These are phyloP conservation scores for Boleophthalmus pectinirostris DNA, from an alignment of 2,113 vertebrate species.

Conservation along the genomic window DNA sequence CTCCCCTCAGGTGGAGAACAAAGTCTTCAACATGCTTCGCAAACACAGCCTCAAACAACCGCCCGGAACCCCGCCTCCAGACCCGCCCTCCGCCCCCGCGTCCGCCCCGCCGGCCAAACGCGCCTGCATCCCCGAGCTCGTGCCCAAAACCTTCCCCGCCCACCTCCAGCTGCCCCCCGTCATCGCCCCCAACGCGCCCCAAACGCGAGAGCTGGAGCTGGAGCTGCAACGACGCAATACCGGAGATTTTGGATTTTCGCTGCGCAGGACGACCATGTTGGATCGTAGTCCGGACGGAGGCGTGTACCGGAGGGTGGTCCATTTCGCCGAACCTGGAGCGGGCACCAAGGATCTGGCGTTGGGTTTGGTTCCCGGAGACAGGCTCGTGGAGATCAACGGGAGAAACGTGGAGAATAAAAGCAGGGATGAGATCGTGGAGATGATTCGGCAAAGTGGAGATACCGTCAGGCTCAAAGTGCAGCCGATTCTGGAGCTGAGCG, in stretches of 20 bases:
- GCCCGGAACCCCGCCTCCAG: not conserved
- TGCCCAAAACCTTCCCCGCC: constrained; percentile 80
- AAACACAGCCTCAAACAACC: constrained; percentile 65
- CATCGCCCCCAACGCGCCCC: constrained; percentile 74
- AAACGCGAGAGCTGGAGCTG: constrained; percentile 78
- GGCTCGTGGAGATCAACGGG: constrained; percentile 93
- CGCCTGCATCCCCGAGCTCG: constrained; percentile 78
- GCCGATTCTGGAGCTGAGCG: constrained; percentile 93
- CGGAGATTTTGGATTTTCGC: constrained; percentile 93
- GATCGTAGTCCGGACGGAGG: constrained; percentile 86
- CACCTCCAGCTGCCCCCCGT: constrained; percentile 83
- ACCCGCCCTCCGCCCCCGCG: not conserved
- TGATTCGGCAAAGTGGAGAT: constrained; percentile 96
- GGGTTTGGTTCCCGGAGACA: constrained; percentile 92
- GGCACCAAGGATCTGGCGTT: constrained; percentile 90
- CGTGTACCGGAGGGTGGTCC: constrained; percentile 87
- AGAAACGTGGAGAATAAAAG: constrained; percentile 91
- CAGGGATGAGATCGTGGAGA: constrained; percentile 96
- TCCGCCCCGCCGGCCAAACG: constrained; percentile 11
- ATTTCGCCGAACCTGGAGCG: constrained; percentile 92
- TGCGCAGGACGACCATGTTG: constrained; percentile 91
- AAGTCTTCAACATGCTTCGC: constrained; percentile 68
- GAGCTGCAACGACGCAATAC: constrained; percentile 93
- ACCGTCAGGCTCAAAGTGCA: constrained; percentile 92
- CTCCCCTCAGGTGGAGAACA: constrained; percentile 87